Conservation (phyloP, 2,113 vertebrate species). For the Trochalopteron elliotii region DNA sequence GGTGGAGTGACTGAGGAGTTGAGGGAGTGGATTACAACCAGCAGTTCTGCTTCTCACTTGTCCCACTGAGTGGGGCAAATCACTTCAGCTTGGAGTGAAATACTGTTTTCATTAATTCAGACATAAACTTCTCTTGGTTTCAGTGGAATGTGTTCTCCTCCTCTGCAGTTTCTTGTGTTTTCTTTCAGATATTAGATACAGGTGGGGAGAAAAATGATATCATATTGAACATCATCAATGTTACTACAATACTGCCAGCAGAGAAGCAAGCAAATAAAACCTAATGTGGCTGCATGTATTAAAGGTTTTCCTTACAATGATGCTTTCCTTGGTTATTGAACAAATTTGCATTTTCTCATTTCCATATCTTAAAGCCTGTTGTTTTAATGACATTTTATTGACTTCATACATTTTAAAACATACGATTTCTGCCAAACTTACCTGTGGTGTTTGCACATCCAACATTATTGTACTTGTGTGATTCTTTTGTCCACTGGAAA, state of each 20-base stretch:
- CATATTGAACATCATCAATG: not conserved
- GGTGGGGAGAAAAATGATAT: not conserved
- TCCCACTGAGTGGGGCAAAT: not conserved
- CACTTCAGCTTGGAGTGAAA: not conserved
- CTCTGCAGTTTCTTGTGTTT: not conserved
- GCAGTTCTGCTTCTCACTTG: not conserved
- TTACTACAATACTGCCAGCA: not conserved
- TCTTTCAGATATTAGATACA: not conserved
- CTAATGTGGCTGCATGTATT: not conserved
- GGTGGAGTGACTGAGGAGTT: not conserved
- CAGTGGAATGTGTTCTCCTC: not conserved
- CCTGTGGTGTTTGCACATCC: not conserved
- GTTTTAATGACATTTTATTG: not conserved
- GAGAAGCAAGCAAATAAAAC: not conserved
- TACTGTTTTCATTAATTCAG: conserved; percentile 7
- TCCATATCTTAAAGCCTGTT: not conserved
- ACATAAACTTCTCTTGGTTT: not conserved
- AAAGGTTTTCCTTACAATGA: not conserved
- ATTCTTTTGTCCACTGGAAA: not conserved
- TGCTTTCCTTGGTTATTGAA: not conserved
- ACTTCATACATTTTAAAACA: not conserved
- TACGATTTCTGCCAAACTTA: not conserved
- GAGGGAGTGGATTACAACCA: not conserved
- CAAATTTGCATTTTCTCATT: not conserved
- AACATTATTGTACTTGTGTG: not conserved